phyloP scores from a whole-genome alignment of 2,888 invertebrate species.

The Eupithecia inturbata region DNA sequence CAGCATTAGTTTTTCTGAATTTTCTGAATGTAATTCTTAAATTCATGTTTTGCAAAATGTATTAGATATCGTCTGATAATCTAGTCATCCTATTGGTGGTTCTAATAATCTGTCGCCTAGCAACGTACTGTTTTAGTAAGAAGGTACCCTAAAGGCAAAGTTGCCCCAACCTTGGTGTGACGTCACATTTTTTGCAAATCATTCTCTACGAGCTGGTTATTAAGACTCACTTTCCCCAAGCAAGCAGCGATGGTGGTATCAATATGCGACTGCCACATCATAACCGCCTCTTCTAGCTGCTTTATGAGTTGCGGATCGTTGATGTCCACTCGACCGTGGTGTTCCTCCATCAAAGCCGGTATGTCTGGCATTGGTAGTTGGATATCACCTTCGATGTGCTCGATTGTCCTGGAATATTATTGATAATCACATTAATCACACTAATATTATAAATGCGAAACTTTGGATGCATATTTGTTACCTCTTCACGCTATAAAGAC shows the following conservation, averaged over 20 bases:
- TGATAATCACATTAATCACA: background rate
- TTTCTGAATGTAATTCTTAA: too few species aligned
- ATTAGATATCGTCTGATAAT: background rate
- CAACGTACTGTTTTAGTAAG: background rate
- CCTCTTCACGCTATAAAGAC: too few species aligned
- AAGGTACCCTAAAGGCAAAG: background rate
- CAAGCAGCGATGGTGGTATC: slow-evolving; percentile 82
- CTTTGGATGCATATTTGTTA: too few species aligned
- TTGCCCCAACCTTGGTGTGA: background rate
- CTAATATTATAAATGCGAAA: too few species aligned
- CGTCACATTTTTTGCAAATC: slow-evolving; percentile 51
- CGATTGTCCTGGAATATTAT: slow-evolving; percentile 84
- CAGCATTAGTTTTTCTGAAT: too few species aligned
- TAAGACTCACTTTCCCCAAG: slow-evolving; percentile 74
- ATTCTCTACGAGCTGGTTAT: slow-evolving; percentile 64
- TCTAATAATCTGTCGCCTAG: background rate
- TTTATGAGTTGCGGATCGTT: slow-evolving; percentile 78
- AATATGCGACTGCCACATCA: slow-evolving; percentile 88
- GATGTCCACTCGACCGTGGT: slow-evolving; percentile 66
- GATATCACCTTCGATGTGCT: slow-evolving; percentile 90
- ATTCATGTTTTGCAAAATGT: too few species aligned
- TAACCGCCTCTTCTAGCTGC: slow-evolving; percentile 85
- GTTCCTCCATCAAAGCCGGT: slow-evolving; percentile 72
- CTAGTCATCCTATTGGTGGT: background rate
- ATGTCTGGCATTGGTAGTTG: slow-evolving; percentile 86